Conservation (phyloP, 1,140 invertebrate genomes). For the Drosophila ironensis region DNA sequence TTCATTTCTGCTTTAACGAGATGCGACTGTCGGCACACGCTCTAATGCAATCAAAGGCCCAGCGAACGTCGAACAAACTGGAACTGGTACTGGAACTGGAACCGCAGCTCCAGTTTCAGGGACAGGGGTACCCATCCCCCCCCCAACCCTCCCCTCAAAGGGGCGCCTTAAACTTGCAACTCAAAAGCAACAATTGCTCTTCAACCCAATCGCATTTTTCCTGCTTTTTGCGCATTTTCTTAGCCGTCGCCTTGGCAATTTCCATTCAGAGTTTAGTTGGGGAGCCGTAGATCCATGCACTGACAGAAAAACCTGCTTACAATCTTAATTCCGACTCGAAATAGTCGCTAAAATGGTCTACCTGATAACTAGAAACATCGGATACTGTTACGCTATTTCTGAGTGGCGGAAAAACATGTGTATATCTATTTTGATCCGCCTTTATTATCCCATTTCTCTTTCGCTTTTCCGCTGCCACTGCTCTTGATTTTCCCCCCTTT, state of each 20-base stretch:
- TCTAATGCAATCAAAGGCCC: slow-evolving; percentile 74
- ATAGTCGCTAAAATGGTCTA: too few species aligned
- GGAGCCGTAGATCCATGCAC: too few species aligned
- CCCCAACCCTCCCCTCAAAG: too few species aligned
- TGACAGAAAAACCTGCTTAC: too few species aligned
- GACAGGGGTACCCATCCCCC: too few species aligned
- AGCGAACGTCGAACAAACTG: slow-evolving; percentile 54
- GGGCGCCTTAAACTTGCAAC: background rate
- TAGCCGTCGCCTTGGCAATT: background rate
- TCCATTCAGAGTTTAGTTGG: background rate
- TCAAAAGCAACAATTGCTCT: background rate
- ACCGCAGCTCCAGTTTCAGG: slow-evolving; percentile 8
- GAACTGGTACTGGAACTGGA: slow-evolving; percentile 21
- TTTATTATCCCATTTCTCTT: slow-evolving; percentile 14
- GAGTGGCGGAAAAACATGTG: too few species aligned
- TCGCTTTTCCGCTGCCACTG: too few species aligned
- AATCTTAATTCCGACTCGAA: too few species aligned
- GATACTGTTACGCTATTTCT: too few species aligned
- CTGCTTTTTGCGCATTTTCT: background rate
- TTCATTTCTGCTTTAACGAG: slow-evolving; percentile 71
- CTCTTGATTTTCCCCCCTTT: slow-evolving; percentile 2
- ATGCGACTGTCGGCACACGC: slow-evolving; percentile 72
- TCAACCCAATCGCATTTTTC: background rate
- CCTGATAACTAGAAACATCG: too few species aligned
- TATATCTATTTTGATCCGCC: too few species aligned